phyloP scores from a whole-genome alignment of 2,888 invertebrate species.

The Hypomecis punctinalis region DNA sequence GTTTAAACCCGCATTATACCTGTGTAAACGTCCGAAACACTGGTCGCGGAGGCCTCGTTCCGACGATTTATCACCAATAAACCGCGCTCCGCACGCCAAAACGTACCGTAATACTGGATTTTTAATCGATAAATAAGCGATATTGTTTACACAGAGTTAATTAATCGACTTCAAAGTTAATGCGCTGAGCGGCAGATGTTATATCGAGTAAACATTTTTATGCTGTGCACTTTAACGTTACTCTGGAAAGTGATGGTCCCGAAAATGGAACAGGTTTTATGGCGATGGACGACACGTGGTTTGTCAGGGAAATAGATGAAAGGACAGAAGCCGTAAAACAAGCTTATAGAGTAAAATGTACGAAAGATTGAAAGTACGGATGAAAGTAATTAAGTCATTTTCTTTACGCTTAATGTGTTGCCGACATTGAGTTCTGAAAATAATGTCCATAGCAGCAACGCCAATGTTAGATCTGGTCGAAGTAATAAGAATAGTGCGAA shows the following conservation, averaged over 20 bases:
- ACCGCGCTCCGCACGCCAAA: constrained; percentile 53
- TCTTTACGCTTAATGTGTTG: no score
- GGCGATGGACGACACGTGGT: background rate
- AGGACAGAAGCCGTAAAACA: no score
- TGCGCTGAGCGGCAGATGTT: constrained; percentile 39
- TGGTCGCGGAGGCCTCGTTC: constrained; percentile 50
- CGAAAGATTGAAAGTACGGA: no score
- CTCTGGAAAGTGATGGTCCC: constrained; percentile 23
- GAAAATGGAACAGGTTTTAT: constrained; percentile 27
- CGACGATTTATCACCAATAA: constrained; percentile 62
- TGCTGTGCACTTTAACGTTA: constrained; percentile 33
- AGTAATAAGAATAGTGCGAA: no score
- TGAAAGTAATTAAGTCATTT: no score
- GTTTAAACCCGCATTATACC: constrained; percentile 30
- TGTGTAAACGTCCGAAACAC: constrained; percentile 25
- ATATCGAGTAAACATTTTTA: constrained; percentile 42
- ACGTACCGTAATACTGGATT: constrained; percentile 43
- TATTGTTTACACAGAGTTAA: constrained; percentile 43
- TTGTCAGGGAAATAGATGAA: no score
- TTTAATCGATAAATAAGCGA: constrained; percentile 54
- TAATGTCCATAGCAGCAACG: no score
- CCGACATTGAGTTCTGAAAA: no score
- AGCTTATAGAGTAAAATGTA: no score
- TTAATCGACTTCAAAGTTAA: constrained; percentile 46
- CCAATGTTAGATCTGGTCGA: no score